These are phyloP conservation scores for Ostrea denselamellosa DNA, from an alignment of 1,140 invertebrate genomes.

Conservation along the genomic window DNA sequence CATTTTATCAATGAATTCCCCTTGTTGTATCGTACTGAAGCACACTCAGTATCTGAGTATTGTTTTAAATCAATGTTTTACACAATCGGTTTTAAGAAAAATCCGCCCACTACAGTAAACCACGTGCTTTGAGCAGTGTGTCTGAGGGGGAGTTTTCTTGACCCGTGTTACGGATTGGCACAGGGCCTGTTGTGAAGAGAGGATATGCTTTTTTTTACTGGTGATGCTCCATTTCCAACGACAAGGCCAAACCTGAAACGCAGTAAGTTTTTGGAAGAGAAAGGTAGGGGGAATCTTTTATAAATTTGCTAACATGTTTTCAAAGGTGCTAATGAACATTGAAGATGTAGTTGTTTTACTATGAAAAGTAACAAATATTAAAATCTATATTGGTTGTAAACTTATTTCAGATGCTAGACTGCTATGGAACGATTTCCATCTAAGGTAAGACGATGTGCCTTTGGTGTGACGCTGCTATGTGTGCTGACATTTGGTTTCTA, in stretches of 20 bases:
- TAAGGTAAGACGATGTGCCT: not conserved
- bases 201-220: not conserved
- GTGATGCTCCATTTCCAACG: conserved; percentile 28
- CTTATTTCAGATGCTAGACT: not conserved
- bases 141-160: not conserved
- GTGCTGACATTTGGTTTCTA: not conserved
- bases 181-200: not conserved
- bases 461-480: not conserved
- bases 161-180: conserved; percentile 9
- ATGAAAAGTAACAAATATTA: too few relatives aligned
- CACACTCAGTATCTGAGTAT: not conserved
- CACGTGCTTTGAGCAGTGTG: not conserved
- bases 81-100: too few relatives aligned
- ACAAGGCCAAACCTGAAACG: not conserved
- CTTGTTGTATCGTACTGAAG: not conserved
- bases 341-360: not conserved
- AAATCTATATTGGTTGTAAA: not conserved
- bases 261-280: not conserved
- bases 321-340: not conserved
- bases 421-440: not conserved
- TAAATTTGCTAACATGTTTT: not conserved
- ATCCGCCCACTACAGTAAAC: not conserved
- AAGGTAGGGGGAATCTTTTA: not conserved
- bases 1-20: too few relatives aligned
- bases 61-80: too few relatives aligned